phyloP scores from a whole-genome alignment of 1,140 invertebrate species.

The Bombus vancouverensis region DNA sequence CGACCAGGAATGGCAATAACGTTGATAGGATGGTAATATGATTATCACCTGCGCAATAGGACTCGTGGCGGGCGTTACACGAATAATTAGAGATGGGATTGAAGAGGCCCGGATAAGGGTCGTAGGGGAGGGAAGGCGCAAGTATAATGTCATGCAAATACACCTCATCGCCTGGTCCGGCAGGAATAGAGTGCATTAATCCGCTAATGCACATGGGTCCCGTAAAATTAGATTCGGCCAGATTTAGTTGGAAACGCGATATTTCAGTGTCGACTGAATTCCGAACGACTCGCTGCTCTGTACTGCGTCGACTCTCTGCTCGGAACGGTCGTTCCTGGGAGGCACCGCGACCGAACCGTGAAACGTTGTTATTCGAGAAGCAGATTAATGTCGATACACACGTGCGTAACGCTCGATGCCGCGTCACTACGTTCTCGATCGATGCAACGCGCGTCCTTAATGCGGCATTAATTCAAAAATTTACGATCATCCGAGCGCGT shows the following conservation, averaged over 20 bases:
- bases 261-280: conserved; percentile 73
- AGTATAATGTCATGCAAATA: conserved; percentile 79
- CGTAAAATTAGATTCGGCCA: conserved; percentile 78
- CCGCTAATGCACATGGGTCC: conserved; percentile 78
- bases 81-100: conserved; percentile 77
- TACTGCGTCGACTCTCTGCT: not conserved
- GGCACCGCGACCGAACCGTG: conserved; percentile 33
- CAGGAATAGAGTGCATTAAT: conserved; percentile 78
- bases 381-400: conserved; percentile 60
- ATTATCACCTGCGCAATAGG: conserved; percentile 77
- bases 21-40: conserved; percentile 79
- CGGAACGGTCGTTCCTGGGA: conserved; percentile 25
- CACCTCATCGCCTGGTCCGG: conserved; percentile 74
- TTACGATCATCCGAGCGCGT: conserved; percentile 27
- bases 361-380: conserved; percentile 61
- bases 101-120: conserved; percentile 63
- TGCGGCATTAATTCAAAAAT: conserved; percentile 55
- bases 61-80: conserved; percentile 72
- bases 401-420: not conserved
- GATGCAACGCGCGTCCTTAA: conserved; percentile 45
- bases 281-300: conserved; percentile 41
- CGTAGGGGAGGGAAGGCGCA: conserved; percentile 57
- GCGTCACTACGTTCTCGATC: conserved; percentile 42
- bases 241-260: conserved; percentile 77
- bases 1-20: conserved; percentile 77